Evolutionary conservation across 2,888 invertebrate genomes (phyloP), one percentile per base, ranked within the genome.

Genomic region (Dasypolia templi): DNA sequence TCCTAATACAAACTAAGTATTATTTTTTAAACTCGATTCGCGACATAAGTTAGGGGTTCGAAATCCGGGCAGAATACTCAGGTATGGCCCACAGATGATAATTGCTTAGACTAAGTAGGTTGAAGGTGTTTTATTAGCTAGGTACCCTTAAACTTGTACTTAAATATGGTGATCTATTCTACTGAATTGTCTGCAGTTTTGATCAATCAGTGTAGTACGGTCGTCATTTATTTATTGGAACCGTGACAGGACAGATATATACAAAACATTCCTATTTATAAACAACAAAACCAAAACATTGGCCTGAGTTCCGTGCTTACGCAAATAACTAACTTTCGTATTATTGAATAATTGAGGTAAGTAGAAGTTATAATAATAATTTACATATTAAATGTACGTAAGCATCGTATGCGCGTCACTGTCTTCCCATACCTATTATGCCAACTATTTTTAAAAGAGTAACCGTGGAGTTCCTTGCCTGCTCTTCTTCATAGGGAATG

Each of bases 261-360:
- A 53, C 19, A n/a, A 78, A 51, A 44, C 29, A 29, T 78, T 75
- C 71, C 29, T 79, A 79, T 72, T 72, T 79, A 75, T 72, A 71
- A 75, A 75, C 59, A 72, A 12, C 9, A 39, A 26, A 71, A 44
- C 2, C 35, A 59, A 79, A 79, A 59, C 75, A 78, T 35, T 69
- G 49, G 0, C 26, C 11, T 2, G 3, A 44, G 17, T 26, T 58
- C 42, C 35, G 46, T 29, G 26, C 17, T 7, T 11, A 32, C 4
- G 53, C 12, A 17, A 53, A 29, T 53, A 19, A 44, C 5, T 46
- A 22, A 63, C 9, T 17, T 22, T 22, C 29, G 5, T 46, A 4
- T 9, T 9, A 32, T 9, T 14, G 32, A 32, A 56, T 56, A 55
- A 19, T 19, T 29, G 3, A 55, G 29, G 55, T 55, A 55, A 29